Evolutionary conservation across 2,113 vertebrate genomes (phyloP).

Genomic region (Artemisiospiza belli): DNA sequence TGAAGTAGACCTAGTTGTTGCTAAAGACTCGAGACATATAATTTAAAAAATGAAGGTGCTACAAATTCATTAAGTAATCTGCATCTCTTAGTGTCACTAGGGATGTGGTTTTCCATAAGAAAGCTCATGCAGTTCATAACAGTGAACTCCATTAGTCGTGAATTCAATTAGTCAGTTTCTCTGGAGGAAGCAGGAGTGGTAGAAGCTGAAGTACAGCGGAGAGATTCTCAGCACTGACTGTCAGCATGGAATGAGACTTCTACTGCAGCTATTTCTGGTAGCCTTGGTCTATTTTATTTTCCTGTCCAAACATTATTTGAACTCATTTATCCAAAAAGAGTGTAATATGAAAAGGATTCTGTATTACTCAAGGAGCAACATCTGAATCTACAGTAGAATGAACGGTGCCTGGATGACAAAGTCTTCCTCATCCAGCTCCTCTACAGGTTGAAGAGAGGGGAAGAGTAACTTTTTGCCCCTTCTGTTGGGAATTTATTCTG

Average conservation of each 20-base stretch:
- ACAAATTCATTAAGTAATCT: constrained; percentile 20
- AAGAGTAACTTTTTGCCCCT: background rate
- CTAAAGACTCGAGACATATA: constrained; percentile 6
- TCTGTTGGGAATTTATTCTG: background rate
- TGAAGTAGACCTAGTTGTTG: background rate
- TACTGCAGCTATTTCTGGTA: background rate
- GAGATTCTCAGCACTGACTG: background rate
- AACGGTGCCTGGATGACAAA: background rate
- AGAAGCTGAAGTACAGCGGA: background rate
- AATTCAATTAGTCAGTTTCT: background rate
- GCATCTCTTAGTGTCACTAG: background rate
- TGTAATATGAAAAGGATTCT: background rate
- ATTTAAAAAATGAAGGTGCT: background rate
- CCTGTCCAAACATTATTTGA: background rate
- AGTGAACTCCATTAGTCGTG: background rate
- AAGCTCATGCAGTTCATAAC: background rate
- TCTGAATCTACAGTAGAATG: background rate
- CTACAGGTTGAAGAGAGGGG: background rate
- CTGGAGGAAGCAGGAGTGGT: background rate
- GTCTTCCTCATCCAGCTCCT: background rate
- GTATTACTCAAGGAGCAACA: background rate
- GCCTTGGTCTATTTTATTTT: background rate
- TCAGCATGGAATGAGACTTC: background rate
- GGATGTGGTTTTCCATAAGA: background rate
- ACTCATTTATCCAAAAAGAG: background rate